Evolutionary conservation across 2,888 invertebrate species (phyloP).

Genomic region (Syritta pipiens): DNA sequence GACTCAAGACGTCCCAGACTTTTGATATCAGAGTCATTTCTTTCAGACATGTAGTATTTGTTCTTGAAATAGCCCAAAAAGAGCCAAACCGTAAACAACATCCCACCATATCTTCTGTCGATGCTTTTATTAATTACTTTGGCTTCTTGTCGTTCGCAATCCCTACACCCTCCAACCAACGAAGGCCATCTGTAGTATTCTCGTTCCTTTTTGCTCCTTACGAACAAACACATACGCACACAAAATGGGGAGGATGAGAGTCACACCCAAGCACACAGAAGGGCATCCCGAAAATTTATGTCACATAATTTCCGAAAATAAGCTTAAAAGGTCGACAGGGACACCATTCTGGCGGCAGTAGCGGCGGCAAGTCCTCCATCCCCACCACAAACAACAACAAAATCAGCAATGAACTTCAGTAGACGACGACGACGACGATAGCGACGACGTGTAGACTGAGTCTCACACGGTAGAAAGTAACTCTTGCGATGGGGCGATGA

Average conservation of each 20-base stretch:
- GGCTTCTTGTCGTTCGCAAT: conserved; percentile 27
- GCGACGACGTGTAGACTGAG: conserved; percentile 2
- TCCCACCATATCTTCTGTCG: too few relatives aligned
- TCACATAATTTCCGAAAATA: conserved; percentile 56
- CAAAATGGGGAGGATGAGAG: neutral
- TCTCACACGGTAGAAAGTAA: conserved; percentile 33
- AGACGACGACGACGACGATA: too few relatives aligned
- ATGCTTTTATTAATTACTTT: conserved; percentile 43
- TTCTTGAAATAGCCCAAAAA: too few relatives aligned
- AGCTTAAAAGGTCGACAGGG: conserved; percentile 51
- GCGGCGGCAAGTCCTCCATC: conserved; percentile 14
- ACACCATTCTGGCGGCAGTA: conserved; percentile 32
- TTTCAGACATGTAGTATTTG: too few relatives aligned
- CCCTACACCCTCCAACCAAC: conserved; percentile 12
- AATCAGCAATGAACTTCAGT: conserved; percentile 16
- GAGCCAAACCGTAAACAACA: too few relatives aligned
- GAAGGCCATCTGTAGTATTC: conserved; percentile 6
- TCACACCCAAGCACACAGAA: neutral
- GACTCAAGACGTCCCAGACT: too few relatives aligned
- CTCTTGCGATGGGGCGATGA: conserved; percentile 32
- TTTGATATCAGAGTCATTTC: too few relatives aligned
- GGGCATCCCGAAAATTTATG: conserved; percentile 34
- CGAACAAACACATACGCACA: neutral
- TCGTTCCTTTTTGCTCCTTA: too few relatives aligned
- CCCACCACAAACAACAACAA: conserved; percentile 17